Evolutionary conservation across 2,888 invertebrate species (phyloP).

Genomic region (Orgyia antiqua): DNA sequence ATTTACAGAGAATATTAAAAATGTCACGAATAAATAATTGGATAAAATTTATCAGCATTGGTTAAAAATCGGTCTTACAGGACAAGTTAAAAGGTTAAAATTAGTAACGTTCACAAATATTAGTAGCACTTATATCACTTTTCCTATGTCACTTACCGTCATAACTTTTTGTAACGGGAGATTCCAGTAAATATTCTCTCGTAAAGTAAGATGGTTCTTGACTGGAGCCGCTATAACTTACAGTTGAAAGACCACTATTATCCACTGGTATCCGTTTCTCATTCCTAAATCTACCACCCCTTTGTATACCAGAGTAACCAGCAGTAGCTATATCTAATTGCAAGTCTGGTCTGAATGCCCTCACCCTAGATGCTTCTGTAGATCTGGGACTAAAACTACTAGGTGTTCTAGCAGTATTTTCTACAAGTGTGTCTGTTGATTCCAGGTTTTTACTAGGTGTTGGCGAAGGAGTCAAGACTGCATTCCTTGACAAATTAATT

Average conservation of each 20-base stretch:
- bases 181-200: conserved; percentile 65
- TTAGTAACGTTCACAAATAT: too few species aligned
- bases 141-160: conserved; percentile 64
- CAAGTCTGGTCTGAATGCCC: conserved; percentile 9
- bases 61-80: too few species aligned
- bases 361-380: conserved; percentile 14
- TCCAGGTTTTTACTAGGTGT: conserved; percentile 14
- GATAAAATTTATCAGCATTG: too few species aligned
- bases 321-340: conserved; percentile 8
- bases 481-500: conserved; percentile 13
- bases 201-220: conserved; percentile 63
- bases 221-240: conserved; percentile 41
- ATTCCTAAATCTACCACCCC: conserved; percentile 20
- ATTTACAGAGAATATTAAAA: too few species aligned
- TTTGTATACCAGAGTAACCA: conserved; percentile 16
- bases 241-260: conserved; percentile 45
- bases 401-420: conserved; percentile 14
- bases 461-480: conserved; percentile 13
- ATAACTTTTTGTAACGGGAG: conserved; percentile 65
- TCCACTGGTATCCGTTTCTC: conserved; percentile 45
- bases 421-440: conserved; percentile 14
- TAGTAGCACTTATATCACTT: too few species aligned
- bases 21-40: too few species aligned
- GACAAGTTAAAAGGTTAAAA: too few species aligned
- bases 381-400: conserved; percentile 12